Conservation (phyloP, 2,888 invertebrate genomes). For the Romanomermis culicivorax region DNA sequence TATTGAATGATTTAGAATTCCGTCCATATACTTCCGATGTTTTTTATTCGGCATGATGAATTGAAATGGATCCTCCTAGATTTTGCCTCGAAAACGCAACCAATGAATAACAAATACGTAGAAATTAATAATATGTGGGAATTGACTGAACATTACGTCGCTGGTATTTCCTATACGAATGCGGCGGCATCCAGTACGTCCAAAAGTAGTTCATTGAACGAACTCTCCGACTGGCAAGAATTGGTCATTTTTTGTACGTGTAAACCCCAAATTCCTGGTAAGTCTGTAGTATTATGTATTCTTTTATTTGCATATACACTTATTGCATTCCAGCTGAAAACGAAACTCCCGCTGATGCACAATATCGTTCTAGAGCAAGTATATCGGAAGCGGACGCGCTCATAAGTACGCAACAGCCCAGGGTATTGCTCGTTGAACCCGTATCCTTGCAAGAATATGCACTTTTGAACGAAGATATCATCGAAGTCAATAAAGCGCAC, state of each 20-base stretch:
- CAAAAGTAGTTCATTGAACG: background rate
- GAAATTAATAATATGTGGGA: conserved; percentile 11
- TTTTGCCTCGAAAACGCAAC: background rate
- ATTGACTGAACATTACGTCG: background rate
- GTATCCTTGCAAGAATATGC: conserved; percentile 12
- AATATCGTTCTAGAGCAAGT: background rate
- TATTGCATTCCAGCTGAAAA: background rate
- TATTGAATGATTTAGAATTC: too few species aligned
- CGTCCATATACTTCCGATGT: too few species aligned
- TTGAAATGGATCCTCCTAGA: too few species aligned
- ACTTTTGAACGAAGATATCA: conserved; percentile 17
- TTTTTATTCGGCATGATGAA: too few species aligned
- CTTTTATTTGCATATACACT: background rate
- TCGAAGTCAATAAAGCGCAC: conserved; percentile 13
- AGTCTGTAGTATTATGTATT: background rate
- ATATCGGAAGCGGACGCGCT: background rate
- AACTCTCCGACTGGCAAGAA: background rate
- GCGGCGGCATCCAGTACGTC: background rate
- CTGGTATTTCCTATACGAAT: conserved; percentile 1
- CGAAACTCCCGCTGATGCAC: background rate
- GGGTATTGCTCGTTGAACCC: conserved; percentile 11
- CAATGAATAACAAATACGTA: conserved; percentile 1
- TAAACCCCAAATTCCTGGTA: background rate
- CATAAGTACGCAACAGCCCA: background rate
- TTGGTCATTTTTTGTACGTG: background rate